Base-by-base conservation (phyloP, 1,140 invertebrate genomes). In the Nautilus pompilius region DNA sequence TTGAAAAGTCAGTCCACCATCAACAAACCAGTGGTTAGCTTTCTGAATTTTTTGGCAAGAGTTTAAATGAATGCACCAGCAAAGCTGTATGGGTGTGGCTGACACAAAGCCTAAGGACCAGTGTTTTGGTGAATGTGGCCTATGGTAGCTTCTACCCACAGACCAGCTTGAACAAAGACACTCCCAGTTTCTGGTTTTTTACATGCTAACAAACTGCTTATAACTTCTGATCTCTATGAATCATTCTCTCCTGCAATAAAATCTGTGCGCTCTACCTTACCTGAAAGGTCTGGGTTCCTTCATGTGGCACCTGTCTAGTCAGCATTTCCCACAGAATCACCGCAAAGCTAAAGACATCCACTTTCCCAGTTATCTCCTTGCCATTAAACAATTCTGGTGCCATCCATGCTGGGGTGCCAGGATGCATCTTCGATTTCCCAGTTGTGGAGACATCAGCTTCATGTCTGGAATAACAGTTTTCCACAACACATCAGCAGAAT, bases 271-370 rank as follows among this genome's bases (percentile, higher is more conserved):
- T n/a, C n/a, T n/a, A n/a, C 17, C 20, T 17, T 64, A 80, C 79
- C 75, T 80, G 75, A 64, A 74, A 80, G 4, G 75, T 68, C 46
- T 71, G 71, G 54, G 69, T 70, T n/a, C 93, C 93, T 77, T 94
- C 93, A 80, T 98, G 98, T 2, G 96, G 96, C 60, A 92, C 89
- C 83, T 97, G 91, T 73, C 93, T 91, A 3, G 94, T 97, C 8
- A 98, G 81, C 73, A 98, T 85, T 84, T 99, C 96, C 96, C 96
- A 99, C 10, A 99, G 83, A 2, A 98, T 94, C 0, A 99, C 93
- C 6, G 93, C 95, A 78, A 91, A 98, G 0, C 95, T 98, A 95
- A 96, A 99, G 92, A 99, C 99, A 80, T 99, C 96, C 33, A 75
- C 70, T 57, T 80, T 80, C 0, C 66, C 41, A 53, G 74, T 78